Conservation (phyloP, 2,113 vertebrate species). For the Tichodroma muraria region DNA sequence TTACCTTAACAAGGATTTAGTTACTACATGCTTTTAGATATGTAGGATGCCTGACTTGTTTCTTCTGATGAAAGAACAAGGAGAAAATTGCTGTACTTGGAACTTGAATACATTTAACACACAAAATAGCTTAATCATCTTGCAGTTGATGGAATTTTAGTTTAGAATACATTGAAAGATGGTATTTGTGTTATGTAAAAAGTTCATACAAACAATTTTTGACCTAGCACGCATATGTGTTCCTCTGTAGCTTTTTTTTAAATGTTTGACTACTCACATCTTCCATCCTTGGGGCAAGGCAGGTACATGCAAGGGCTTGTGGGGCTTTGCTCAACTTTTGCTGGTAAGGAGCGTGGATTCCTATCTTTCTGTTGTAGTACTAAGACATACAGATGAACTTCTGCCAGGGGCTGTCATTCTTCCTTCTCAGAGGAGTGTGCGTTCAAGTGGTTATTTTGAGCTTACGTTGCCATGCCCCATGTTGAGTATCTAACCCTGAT, state of each 20-base stretch:
- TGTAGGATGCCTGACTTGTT: neutral
- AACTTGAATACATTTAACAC: neutral
- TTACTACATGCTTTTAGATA: neutral
- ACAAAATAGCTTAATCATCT: neutral
- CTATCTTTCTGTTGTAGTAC: neutral
- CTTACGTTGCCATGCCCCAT: neutral
- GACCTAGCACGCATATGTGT: neutral
- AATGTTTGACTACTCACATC: neutral
- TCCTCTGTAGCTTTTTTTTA: neutral
- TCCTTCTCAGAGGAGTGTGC: neutral
- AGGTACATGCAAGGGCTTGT: rapidly evolving
- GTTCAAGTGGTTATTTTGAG: neutral
- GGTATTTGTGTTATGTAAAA: neutral
- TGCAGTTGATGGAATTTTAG: neutral
- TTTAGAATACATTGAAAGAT: neutral
- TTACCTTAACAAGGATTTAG: neutral
- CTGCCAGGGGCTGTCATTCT: neutral
- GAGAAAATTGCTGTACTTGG: neutral
- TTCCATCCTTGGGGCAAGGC: neutral
- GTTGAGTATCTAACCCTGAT: constrained; percentile 14
- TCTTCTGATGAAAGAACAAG: neutral
- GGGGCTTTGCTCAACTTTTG: neutral
- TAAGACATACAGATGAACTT: neutral
- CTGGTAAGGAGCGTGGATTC: neutral
- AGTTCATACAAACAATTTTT: neutral